These are phyloP conservation scores for Semnopithecus entellus DNA, from an alignment of 2,113 vertebrate species.

Conservation along the genomic window DNA sequence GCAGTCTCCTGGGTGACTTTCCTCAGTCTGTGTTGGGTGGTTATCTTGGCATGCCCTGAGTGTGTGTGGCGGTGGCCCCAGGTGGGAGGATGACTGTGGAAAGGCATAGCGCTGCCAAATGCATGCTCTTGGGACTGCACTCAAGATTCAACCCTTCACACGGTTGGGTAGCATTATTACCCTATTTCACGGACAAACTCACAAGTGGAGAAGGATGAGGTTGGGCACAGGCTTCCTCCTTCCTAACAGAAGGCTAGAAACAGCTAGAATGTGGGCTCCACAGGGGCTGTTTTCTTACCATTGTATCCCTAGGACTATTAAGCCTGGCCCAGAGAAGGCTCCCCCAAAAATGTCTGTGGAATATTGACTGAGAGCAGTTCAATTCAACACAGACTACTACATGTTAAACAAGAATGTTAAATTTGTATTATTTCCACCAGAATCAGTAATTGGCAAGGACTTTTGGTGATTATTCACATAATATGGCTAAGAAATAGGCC, in stretches of 20 bases:
- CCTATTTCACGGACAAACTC: neutral
- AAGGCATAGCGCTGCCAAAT: too few relatives aligned
- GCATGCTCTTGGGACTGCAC: neutral
- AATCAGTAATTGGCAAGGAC: neutral
- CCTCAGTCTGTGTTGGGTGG: too few relatives aligned
- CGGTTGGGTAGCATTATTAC: neutral
- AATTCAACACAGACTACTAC: neutral
- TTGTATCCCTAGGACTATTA: neutral
- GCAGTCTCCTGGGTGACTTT: neutral
- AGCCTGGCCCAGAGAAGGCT: neutral
- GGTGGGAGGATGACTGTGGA: neutral
- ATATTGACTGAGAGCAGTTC: neutral
- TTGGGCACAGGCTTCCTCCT: neutral
- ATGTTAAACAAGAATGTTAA: neutral
- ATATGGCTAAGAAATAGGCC: neutral
- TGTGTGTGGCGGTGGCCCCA: accelerated
- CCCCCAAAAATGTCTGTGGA: neutral
- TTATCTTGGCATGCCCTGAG: too few relatives aligned
- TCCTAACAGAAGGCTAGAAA: neutral
- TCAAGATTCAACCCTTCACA: neutral
- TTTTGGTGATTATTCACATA: neutral
- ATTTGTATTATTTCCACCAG: neutral
- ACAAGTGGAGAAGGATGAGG: too few relatives aligned
- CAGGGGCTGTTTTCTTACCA: neutral
- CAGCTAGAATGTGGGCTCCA: neutral